Evolutionary conservation across 2,797 vertebrate genomes (phyloP).

Genomic region (Oryzias sinensis): DNA sequence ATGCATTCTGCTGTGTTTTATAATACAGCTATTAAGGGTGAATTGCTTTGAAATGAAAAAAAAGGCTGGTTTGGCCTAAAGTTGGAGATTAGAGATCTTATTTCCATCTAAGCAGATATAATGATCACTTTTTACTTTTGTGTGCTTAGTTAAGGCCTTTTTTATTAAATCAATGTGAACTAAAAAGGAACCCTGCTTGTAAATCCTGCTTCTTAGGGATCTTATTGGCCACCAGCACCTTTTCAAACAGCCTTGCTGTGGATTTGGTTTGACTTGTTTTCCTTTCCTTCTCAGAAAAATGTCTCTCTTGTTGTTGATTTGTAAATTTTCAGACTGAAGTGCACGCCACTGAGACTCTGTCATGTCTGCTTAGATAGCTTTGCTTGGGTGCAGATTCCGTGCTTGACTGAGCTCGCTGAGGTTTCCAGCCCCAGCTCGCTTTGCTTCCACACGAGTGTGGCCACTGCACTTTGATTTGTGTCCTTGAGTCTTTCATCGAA

Average conservation of each 20-base stretch:
- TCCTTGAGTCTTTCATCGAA: conserved; percentile 3
- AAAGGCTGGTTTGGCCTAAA: conserved; percentile 9
- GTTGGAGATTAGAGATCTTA: conserved; percentile 8
- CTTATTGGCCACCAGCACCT: conserved; percentile 9
- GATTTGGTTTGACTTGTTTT: conserved; percentile 5
- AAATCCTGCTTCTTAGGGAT: conserved; percentile 12
- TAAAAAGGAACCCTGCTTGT: conserved; percentile 4
- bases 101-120: conserved; percentile 19
- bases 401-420: conserved; percentile 32
- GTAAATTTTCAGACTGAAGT: conserved; percentile 18
- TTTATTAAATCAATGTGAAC: conserved; percentile 43
- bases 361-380: conserved; percentile 33
- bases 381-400: background rate
- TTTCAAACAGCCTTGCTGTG: conserved; percentile 5
- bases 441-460: conserved; percentile 12
- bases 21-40: conserved; percentile 1
- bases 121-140: conserved; percentile 38
- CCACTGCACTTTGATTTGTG: conserved; percentile 11
- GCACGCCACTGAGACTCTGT: conserved; percentile 39
- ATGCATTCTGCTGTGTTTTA: background rate
- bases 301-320: conserved; percentile 7
- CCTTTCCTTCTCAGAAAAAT: conserved; percentile 1
- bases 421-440: conserved; percentile 13
- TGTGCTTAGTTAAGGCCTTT: conserved; percentile 50
- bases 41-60: conserved; percentile 12